Conservation (phyloP, 1,140 invertebrate species). For the Battus philenor region DNA sequence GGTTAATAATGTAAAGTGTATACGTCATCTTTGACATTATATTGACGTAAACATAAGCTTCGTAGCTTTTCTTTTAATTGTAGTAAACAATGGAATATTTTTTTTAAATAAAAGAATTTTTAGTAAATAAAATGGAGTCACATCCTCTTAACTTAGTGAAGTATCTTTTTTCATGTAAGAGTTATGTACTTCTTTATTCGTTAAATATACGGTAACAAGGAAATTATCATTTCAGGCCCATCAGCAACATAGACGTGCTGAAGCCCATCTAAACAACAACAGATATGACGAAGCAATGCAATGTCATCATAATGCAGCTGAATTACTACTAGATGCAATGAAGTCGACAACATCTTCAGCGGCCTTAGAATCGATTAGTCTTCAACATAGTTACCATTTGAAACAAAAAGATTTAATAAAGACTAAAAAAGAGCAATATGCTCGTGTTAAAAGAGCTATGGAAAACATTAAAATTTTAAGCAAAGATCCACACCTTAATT, state of each 20-base stretch:
- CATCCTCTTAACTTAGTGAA: constrained; percentile 65
- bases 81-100: too few relatives aligned
- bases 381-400: constrained; percentile 79
- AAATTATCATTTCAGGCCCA: constrained; percentile 75
- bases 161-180: constrained; percentile 7
- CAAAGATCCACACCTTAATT: constrained; percentile 54
- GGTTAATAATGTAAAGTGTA: too few relatives aligned
- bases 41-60: too few relatives aligned
- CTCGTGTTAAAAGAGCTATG: constrained; percentile 76
- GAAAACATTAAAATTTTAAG: constrained; percentile 70
- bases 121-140: constrained; percentile 45
- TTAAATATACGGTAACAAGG: not conserved
- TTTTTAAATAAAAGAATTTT: too few relatives aligned
- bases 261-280: constrained; percentile 76
- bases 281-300: constrained; percentile 79
- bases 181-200: not conserved
- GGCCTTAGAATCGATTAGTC: constrained; percentile 77
- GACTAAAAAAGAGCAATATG: constrained; percentile 77
- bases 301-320: constrained; percentile 79
- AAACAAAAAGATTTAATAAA: constrained; percentile 77
- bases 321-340: constrained; percentile 76
- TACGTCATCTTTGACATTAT: too few relatives aligned
- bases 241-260: constrained; percentile 79
- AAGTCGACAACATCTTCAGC: constrained; percentile 70
- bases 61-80: too few relatives aligned